Evolutionary conservation across 2,113 vertebrate species (phyloP), one percentile per base, ranked within the genome.

Genomic region (Speoplatyrhinus poulsoni): DNA sequence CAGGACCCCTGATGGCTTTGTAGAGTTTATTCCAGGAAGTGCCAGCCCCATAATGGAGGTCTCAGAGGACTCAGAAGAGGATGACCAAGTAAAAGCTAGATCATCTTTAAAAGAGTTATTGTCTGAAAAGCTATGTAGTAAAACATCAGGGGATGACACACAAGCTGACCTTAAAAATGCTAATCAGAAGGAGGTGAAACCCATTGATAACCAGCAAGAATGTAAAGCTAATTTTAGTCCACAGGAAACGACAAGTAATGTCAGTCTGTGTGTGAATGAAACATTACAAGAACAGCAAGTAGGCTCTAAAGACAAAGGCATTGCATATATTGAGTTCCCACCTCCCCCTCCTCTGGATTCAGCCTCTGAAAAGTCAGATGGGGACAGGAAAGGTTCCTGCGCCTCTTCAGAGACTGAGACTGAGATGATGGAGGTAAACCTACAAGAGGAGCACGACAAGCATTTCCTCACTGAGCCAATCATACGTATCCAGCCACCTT

Each of bases 241-340:
- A 55, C 56, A 76, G 56, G 76, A 86, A 63, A 64, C 46, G 60
- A 53, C 59, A 72, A 10, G 12, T 7, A 70, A 67, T 71, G 49
- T 46, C 33, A 63, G 81, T 70, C 89, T 89, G 26, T 2, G 26
- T 26, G 26, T 26, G 73, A 91, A 93, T 72, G 90, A 85, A 82
- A 76, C 90, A 92, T 81, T 26, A 5, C 80, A 80, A 36, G 82
- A 81, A 52, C 69, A 76, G 13, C 72, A 77, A 47, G 77, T 80
- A 54, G 68, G 67, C 8, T 88, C 92, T 62, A 98, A 95, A 91
- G 90, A 91, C 72, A 98, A 96, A 84, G 92, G 97, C 79, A 93
- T 99, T 65, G 96, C 97, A 59, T 99, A 99, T 79, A 99, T 99
- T 67, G 97, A 99, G 86, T 99, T 99, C 82, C 98, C 98, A 76